Evolutionary conservation across 2,888 invertebrate species (phyloP), one percentile per base, ranked within the genome.

Genomic region (Liposcelis brunnea): DNA sequence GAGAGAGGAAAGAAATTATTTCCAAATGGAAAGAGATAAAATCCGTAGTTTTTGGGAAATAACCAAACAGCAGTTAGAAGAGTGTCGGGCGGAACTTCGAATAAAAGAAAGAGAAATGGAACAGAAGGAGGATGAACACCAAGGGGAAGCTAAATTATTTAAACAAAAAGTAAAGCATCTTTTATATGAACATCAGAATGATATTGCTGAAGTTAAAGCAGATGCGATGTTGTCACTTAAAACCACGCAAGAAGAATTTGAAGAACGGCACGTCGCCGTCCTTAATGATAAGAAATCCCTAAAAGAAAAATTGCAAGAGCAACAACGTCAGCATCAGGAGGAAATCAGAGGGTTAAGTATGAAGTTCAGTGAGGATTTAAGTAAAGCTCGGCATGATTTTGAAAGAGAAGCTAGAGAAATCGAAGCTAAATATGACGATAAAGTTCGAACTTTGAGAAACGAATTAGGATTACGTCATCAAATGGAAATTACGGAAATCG

Each of bases 41-140:
- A 71, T 94, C 12, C 74, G 89, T 53, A 87, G 87, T 2, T 93
- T 91, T 61, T 95, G 94, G 94, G 93, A 94, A 64, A 90, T 94
- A 45, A 85, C 91, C 0, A 75, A 86, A 52, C 78, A 83, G 54
- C 87, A 94, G 59, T 65, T 93, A 35, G 87, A 91, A 57, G 86
- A 90, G 66, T 75, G 75, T 10, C 77, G 78, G 58, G 80, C 85
- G 4, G 70, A 72, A 55, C 58, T 80, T 11, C 70, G 81, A 55
- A 77, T 80, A 55, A 83, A 82, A 62, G 83, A 91, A 59, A 70
- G 86, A 53, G 87, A 89, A 52, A 81, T 90, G 53, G 90, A 91
- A 64, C 83, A 90, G 62, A 71, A 80, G 0, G 77, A 81, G 53
- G 89, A 90, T 59, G 74, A 82, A 56, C 87, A 91, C 58, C 87